Conservation (phyloP, 2,888 invertebrate species). For the Macaria notata region DNA sequence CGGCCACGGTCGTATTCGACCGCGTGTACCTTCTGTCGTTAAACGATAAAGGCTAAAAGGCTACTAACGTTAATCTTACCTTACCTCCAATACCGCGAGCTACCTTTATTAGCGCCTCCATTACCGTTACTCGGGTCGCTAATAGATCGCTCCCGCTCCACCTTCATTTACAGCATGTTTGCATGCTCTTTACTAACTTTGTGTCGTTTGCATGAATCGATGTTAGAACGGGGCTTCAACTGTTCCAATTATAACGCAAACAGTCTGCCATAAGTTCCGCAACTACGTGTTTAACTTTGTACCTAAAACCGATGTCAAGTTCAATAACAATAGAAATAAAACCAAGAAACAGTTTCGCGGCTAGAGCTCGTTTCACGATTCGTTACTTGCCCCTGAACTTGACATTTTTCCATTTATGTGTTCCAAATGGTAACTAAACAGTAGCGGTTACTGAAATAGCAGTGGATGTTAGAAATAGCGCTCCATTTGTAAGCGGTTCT, state of each 20-base stretch:
- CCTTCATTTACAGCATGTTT: constrained; percentile 45
- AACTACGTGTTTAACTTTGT: constrained; percentile 18
- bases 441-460: constrained; percentile 21
- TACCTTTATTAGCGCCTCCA: constrained; percentile 51
- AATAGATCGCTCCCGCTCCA: constrained; percentile 37
- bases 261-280: constrained; percentile 15
- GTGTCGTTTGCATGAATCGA: constrained; percentile 37
- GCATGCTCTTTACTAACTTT: constrained; percentile 38
- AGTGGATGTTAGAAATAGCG: constrained; percentile 28
- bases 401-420: constrained; percentile 30
- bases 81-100: constrained; percentile 50
- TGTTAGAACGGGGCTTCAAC: constrained; percentile 26
- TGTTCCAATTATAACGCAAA: constrained; percentile 21
- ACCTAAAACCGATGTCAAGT: constrained; percentile 26
- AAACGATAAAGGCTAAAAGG: constrained; percentile 55
- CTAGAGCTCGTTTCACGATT: constrained; percentile 11
- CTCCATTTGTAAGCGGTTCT: constrained; percentile 24
- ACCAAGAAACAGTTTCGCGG: constrained; percentile 3
- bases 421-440: constrained; percentile 22
- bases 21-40: constrained; percentile 52
- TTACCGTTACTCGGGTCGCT: constrained; percentile 44
- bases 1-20: constrained; percentile 51
- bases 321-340: constrained; percentile 16
- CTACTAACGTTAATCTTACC: constrained; percentile 58
- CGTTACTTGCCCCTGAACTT: constrained; percentile 27